Evolutionary conservation across 1,140 invertebrate genomes (phyloP).

Genomic region (Drosophila sproati): DNA sequence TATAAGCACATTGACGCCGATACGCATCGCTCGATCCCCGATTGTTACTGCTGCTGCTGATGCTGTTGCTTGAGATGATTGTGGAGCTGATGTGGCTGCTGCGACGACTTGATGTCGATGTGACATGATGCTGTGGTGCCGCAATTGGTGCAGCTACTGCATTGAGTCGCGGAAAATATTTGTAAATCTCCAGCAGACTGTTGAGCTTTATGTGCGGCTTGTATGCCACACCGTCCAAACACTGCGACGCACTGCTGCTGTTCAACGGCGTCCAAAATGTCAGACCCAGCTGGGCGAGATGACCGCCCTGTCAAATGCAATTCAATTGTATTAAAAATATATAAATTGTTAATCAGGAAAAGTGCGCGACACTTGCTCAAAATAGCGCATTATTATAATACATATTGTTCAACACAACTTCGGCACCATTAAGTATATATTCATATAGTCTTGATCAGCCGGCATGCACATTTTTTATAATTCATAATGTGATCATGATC

Average conservation of each 20-base stretch:
- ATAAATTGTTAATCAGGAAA: too few species aligned
- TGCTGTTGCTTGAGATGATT: constrained; percentile 6
- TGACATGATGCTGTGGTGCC: not conserved
- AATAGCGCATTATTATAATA: too few species aligned
- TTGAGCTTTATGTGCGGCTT: constrained; percentile 69
- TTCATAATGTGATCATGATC: too few species aligned
- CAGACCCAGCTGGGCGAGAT: constrained; percentile 89
- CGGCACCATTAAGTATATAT: too few species aligned
- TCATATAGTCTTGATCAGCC: too few species aligned
- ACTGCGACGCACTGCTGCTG: constrained; percentile 56
- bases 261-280: constrained; percentile 91
- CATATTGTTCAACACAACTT: too few species aligned
- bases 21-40: constrained; percentile 8
- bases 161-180: constrained; percentile 71
- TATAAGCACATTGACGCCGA: constrained; percentile 47
- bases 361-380: too few species aligned
- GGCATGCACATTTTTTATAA: too few species aligned
- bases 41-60: not conserved
- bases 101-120: constrained; percentile 52
- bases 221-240: constrained; percentile 66
- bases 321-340: too few species aligned
- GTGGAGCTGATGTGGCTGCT: constrained; percentile 60
- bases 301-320: constrained; percentile 86
- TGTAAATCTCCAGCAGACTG: constrained; percentile 77
- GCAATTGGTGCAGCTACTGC: constrained; percentile 23